Conservation (phyloP, 2,113 vertebrate species). For the Heterotis niloticus region DNA sequence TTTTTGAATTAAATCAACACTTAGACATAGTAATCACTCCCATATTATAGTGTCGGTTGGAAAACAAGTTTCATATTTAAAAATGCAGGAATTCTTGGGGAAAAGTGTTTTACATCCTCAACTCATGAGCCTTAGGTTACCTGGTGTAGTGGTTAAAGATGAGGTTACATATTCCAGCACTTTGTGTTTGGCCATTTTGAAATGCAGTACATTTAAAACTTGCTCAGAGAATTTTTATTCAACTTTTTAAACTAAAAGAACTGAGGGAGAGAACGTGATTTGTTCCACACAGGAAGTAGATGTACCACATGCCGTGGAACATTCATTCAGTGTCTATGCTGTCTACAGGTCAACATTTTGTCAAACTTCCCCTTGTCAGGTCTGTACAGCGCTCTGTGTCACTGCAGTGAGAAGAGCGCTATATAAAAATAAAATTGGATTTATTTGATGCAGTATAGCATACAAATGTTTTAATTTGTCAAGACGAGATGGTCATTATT, state of each 20-base stretch:
- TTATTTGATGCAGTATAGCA: too few relatives aligned
- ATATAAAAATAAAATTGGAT: too few relatives aligned
- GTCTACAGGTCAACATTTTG: slow-evolving; percentile 1
- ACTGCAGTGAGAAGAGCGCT: too few relatives aligned
- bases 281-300: background rate
- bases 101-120: background rate
- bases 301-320: background rate
- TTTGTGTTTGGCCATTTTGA: slow-evolving; percentile 3
- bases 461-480: too few relatives aligned
- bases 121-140: background rate
- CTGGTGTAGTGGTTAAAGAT: background rate
- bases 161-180: background rate
- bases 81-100: background rate
- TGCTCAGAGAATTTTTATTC: background rate
- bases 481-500: too few relatives aligned
- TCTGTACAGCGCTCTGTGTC: too few relatives aligned
- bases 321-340: too few relatives aligned
- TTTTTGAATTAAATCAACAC: slow-evolving; percentile 13
- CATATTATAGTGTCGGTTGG: slow-evolving; percentile 10
- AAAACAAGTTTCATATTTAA: slow-evolving; percentile 12
- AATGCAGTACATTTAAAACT: slow-evolving; percentile 5
- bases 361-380: background rate
- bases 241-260: background rate
- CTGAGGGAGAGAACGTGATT: background rate
- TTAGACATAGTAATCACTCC: slow-evolving; percentile 14